Base-by-base conservation (phyloP, 2,797 vertebrate genomes). In the Centropyge bicolor region DNA sequence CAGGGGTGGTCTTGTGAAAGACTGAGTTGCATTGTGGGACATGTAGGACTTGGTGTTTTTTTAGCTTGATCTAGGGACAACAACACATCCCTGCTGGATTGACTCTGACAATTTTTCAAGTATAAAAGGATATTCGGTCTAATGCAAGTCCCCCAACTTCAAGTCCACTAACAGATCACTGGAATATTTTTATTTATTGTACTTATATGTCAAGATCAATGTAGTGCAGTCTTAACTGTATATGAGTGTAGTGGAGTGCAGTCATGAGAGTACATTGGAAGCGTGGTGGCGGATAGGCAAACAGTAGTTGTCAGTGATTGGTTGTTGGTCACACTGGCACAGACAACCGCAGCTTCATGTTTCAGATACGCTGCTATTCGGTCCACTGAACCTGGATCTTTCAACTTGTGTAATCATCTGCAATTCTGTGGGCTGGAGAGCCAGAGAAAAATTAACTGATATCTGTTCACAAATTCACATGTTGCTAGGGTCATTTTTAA, bases 351-450 rank as follows among this genome's bases (percentile, higher is more conserved):
- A 76, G 81, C 75, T 74, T 85, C 74, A 66, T 78, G 70, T 84
- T 83, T 75, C 57, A 82, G 80, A 81, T 73, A 46, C 68, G 45
- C 69, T 40, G 70, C 75, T 69, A 13, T 76, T 72, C 8, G 36
- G 64, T 72, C 54, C 78, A 77, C 63, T 87, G 75, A 86, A 66
- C 60, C 35, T 56, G 52, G 22, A 88, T 88, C 87, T 84, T 84
- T 86, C 73, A 78, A 48, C 75, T 86, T 83, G 61, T 22, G 83
- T 89, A 82, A 82, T 88, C 84, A 80, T 86, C 77, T 86, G 46
- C 66, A 51, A n/a, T 65, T 71, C 52, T 81, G 77, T 74, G 51
- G 68, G 77, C 74, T 77, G 51, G 3, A 65, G 46, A 82, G 55
- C 11, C 67, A 57, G 41, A 74, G 63, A 43, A 89, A 89, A 81